Evolutionary conservation across 1,140 invertebrate species (phyloP).

Genomic region (Pogonognathellus flavescens): DNA sequence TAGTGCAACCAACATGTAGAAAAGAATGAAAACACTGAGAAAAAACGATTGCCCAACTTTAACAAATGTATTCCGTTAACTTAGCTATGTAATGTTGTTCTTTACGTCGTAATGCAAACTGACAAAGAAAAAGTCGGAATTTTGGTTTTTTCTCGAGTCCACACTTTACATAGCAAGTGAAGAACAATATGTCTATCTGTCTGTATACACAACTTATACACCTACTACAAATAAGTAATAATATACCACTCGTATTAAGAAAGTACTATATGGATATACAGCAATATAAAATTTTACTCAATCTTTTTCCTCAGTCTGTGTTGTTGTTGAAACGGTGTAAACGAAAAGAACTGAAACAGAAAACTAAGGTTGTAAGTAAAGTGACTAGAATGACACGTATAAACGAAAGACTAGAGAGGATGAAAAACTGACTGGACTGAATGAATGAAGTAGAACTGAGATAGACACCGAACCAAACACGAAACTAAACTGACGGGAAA

Average conservation of each 20-base stretch:
- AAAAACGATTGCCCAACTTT: constrained; percentile 29
- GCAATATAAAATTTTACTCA: too few relatives aligned
- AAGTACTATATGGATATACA: too few relatives aligned
- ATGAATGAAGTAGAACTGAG: constrained; percentile 42
- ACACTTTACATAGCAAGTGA: too few relatives aligned
- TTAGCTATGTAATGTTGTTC: constrained; percentile 45
- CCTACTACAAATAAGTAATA: too few relatives aligned
- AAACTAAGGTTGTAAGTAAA: constrained; percentile 25
- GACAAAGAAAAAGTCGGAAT: constrained; percentile 41
- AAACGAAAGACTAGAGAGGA: constrained; percentile 35
- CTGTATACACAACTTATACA: too few relatives aligned
- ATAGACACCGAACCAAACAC: constrained; percentile 37
- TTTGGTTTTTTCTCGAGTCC: background rate
- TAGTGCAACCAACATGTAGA: constrained; percentile 60
- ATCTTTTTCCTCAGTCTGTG: too few relatives aligned
- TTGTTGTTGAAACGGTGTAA: background rate
- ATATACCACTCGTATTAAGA: too few relatives aligned
- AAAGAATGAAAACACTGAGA: constrained; percentile 43
- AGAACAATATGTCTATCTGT: too few relatives aligned
- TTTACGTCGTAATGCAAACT: constrained; percentile 40
- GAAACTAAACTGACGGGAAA: constrained; percentile 52
- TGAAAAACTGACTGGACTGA: constrained; percentile 27
- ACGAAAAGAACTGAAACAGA: constrained; percentile 12
- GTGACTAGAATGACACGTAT: constrained; percentile 48
- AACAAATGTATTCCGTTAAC: constrained; percentile 40